A percentile compares a stretch with the other conserved stretches of the same genome.
phyloP scores from a whole-genome alignment of 2,113 vertebrate genomes.

The Girardinichthys multiradiatus region DNA sequence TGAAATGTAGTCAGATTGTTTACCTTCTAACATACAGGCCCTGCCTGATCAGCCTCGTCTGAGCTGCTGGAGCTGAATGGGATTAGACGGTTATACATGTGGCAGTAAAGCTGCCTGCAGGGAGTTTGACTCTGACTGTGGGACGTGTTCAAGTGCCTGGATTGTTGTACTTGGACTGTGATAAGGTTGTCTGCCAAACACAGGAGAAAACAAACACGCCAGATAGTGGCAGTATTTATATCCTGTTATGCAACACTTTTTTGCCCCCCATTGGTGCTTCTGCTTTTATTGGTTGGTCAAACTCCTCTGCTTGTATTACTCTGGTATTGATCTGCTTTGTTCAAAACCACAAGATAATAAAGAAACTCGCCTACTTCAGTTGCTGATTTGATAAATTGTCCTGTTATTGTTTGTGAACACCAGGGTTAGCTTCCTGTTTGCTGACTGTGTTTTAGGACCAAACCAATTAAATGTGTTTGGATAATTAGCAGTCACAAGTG shows the following conservation, averaged over 20 bases:
- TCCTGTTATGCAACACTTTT: conserved; percentile 71
- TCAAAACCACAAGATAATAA: background rate
- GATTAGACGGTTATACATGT: conserved; percentile 46
- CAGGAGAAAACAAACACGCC: conserved; percentile 65
- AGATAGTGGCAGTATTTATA: conserved; percentile 77
- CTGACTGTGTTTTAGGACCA: conserved; percentile 34
- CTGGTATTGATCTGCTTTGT: background rate
- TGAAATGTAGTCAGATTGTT: conserved; percentile 42
- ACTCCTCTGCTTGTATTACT: background rate
- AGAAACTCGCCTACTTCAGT: background rate
- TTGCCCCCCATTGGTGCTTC: background rate
- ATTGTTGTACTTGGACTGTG: conserved; percentile 50
- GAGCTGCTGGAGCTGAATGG: conserved; percentile 50
- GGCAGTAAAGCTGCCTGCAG: conserved; percentile 7
- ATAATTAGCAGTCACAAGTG: conserved; percentile 56
- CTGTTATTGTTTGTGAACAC: background rate
- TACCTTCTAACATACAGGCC: conserved; percentile 28
- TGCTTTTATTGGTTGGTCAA: conserved; percentile 45
- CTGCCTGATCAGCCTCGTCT: conserved; percentile 2
- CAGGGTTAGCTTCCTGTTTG: conserved; percentile 17
- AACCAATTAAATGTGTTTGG: conserved; percentile 72
- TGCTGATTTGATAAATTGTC: conserved; percentile 8
- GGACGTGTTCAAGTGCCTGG: conserved; percentile 25
- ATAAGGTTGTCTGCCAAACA: conserved; percentile 57
- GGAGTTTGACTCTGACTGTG: conserved; percentile 47